These are phyloP conservation scores for Drosophila incognita DNA, from an alignment of 2,888 invertebrate species.

Conservation along the genomic window DNA sequence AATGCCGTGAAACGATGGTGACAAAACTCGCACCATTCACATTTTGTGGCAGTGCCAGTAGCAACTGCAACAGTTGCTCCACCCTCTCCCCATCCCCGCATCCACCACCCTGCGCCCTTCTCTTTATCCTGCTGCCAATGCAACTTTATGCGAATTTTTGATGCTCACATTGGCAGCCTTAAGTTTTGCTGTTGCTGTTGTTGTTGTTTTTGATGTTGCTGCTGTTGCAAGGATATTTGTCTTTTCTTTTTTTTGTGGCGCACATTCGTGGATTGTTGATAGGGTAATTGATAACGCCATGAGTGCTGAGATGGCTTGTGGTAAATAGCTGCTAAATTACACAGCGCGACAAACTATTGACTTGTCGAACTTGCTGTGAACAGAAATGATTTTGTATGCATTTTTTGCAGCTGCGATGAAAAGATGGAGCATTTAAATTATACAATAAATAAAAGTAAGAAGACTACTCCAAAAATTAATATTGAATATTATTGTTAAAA, in stretches of 20 bases:
- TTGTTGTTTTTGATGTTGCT: constrained; percentile 17
- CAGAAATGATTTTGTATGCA: not conserved
- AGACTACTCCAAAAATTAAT: not conserved
- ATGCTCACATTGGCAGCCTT: constrained; percentile 35
- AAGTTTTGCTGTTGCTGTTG: constrained; percentile 19
- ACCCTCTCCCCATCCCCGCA: no score
- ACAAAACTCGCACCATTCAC: constrained; percentile 48
- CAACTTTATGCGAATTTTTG: constrained; percentile 66
- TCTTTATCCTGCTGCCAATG: constrained; percentile 41
- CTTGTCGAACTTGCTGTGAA: not conserved
- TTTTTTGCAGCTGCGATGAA: not conserved
- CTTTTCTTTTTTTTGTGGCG: constrained; percentile 11
- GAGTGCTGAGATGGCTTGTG: constrained; percentile 4
- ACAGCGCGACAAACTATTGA: not conserved
- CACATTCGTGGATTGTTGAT: constrained; percentile 44
- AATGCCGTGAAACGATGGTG: constrained; percentile 34
- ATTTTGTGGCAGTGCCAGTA: constrained; percentile 24
- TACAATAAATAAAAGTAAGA: not conserved
- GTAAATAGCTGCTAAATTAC: constrained; percentile 4
- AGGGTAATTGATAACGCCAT: constrained; percentile 39
- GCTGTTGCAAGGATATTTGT: constrained; percentile 3
- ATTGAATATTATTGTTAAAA: not conserved
- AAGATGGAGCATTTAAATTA: not conserved
- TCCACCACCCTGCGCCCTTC: not conserved
- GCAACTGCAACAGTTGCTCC: constrained; percentile 31